phyloP scores from a whole-genome alignment of 2,888 invertebrate genomes.

The Aporophyla lueneburgensis region DNA sequence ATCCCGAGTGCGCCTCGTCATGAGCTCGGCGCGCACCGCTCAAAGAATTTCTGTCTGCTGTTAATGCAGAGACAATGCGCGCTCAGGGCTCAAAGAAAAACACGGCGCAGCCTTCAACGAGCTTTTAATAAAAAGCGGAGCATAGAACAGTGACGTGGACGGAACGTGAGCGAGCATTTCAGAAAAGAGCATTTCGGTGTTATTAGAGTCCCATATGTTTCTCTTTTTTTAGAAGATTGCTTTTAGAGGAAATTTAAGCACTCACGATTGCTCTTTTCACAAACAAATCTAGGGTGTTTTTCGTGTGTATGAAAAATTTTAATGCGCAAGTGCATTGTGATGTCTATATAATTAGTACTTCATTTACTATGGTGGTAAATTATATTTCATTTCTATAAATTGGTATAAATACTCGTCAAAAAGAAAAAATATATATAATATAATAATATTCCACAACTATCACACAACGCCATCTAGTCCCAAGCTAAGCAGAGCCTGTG shows the following conservation, averaged over 20 bases:
- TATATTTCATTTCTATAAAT: not conserved
- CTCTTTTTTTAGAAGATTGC: not conserved
- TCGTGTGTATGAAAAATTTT: not conserved
- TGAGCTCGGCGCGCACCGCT: slow-evolving; percentile 12
- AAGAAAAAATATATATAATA: too few relatives aligned
- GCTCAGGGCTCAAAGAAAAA: slow-evolving; percentile 25
- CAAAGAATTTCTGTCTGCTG: slow-evolving; percentile 30
- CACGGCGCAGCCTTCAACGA: not conserved
- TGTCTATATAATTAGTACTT: not conserved
- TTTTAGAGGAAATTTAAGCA: not conserved
- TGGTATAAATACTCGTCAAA: too few relatives aligned
- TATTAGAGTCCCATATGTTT: slow-evolving; percentile 2
- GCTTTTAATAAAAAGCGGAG: slow-evolving; percentile 38
- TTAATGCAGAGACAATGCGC: slow-evolving; percentile 42
- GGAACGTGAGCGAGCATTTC: not conserved
- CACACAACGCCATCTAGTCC: too few relatives aligned
- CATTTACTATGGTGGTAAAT: not conserved
- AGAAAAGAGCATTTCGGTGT: slow-evolving; percentile 13
- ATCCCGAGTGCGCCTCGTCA: slow-evolving; percentile 5
- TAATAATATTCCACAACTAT: too few relatives aligned
- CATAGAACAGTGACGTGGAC: slow-evolving; percentile 7
- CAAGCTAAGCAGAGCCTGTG: too few relatives aligned
- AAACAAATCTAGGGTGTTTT: not conserved
- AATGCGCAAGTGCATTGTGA: not conserved
- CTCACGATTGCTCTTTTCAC: not conserved